Conservation (phyloP, 1,140 invertebrate species). For the Plutomurus gul region DNA sequence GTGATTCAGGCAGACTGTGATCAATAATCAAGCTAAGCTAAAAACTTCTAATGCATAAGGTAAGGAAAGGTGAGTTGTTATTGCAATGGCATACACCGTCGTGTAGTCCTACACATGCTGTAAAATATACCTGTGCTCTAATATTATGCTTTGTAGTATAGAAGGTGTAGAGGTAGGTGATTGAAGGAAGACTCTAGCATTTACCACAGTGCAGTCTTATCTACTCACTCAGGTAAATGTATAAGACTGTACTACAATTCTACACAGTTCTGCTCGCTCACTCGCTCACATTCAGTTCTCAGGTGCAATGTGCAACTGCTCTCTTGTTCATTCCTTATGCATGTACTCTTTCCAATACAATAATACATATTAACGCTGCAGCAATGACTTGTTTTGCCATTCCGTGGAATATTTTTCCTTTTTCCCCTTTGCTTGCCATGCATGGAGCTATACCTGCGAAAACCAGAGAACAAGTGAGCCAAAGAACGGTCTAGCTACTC, state of each 20-base stretch:
- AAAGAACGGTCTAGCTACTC: background rate
- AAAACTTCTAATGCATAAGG: no score
- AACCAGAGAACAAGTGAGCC: conserved; percentile 2
- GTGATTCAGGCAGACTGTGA: conserved; percentile 15
- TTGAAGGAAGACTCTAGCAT: no score
- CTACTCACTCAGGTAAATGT: background rate
- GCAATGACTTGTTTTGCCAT: conserved; percentile 14
- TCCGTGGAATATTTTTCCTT: conserved; percentile 16
- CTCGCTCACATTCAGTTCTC: background rate
- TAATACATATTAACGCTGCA: background rate
- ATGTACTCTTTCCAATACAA: background rate
- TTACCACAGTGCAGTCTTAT: no score
- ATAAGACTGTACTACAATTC: background rate
- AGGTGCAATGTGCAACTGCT: no score
- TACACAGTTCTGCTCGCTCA: background rate
- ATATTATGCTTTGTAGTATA: no score
- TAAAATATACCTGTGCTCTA: no score
- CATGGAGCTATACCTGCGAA: conserved; percentile 7
- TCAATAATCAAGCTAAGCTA: conserved; percentile 15
- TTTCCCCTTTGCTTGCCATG: conserved; percentile 20
- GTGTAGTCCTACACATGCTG: no score
- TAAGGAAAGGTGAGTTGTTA: background rate
- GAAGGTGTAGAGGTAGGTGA: no score
- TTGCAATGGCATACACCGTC: no score
- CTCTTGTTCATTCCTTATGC: background rate